Base-by-base conservation (phyloP, 1,140 invertebrate genomes). In the Drosophila auraria region DNA sequence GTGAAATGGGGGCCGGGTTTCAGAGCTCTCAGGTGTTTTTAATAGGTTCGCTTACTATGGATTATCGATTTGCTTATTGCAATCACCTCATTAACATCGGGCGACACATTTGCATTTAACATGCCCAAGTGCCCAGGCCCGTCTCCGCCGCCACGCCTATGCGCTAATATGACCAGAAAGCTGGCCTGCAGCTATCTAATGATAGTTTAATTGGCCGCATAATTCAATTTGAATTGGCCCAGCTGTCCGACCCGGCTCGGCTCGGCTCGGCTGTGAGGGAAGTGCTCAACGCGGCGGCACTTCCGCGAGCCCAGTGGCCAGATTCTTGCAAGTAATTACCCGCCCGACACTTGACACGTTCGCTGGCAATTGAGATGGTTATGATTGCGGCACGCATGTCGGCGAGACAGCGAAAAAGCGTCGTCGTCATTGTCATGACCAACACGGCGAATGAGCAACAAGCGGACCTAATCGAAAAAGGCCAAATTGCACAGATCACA, bases 71-170 rank as follows among this genome's bases (percentile, higher is more conserved):
- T 49, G 27, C 15, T 14, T 50, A 20, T 57, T 64, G 17, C 69
- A 79, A 86, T 82, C 65, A 57, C 74, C 80, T 86, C 50, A 82
- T 87, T 87, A 80, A 77, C 71, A 83, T 83, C 60, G 59, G 65
- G 50, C 60, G 45, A 66, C 66, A 66, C 66, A 80, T 80, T 80
- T 83, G 83, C 83, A 86, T 86, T 45, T 47, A 44, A 68, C 40
- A 50, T 50, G 66, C 4, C 38, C 45, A 73, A 60, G 62, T 68
- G 20, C 20, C 20, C 20, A 20, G 25, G 44, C 4, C 44, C 45
- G 65, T 69, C 65, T 69, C 65, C 17, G 27, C 2, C 25, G 38
- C 70, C 45, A 73, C 70, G 70, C 70, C 70, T 60, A 72, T 51
- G n/a, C 20, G 17, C 33, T 44, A 42, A 73, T 33, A 40, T 60